Base-by-base conservation (phyloP, 1,140 invertebrate genomes). In the Magallana ariakensis region DNA sequence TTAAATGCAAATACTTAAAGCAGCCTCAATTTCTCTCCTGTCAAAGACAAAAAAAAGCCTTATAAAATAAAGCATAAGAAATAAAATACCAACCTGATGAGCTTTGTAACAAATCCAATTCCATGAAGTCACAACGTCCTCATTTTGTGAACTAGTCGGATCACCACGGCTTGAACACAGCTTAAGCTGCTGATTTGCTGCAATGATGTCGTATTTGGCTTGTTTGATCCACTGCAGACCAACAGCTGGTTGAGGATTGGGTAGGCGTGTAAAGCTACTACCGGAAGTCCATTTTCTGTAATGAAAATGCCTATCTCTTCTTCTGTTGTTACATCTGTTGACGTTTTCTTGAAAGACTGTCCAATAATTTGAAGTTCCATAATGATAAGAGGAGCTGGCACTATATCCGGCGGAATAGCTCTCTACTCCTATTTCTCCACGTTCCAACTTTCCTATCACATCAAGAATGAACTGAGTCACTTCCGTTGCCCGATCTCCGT, bases 181-280 rank as follows among this genome's bases (percentile, higher is more conserved):
- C 58, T n/a, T 13, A 13, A 66, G 62, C 22, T 66, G 16, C 2
- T 70, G 1, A 33, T 3, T 7, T 70, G 66, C 66, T 70, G 66
- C 66, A 19, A 19, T 19, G 10, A 19, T 11, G 66, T 70, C 66
- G 13, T 70, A 70, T 26, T 33, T 70, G 3, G 66, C 22, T 26
- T 70, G 66, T 11, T 10, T 70, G 19, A 70, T 26, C 66, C 66
- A 70, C 19, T 70, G 66, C 8, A 26, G 19, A 70, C n/a, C 66
- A 70, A 70, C 66, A 33, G 66, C 66, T 70, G 66, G 66, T 70
- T 70, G 66, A 11, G 66, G 66, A 70, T 70, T 22, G 7, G 66
- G 66, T 0, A 26, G 10, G 7, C 33, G 7, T 26, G 4, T 22
- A 70, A 0, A 26, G 22, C 10, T 22, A n/a, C n/a, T 9, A 22